Evolutionary conservation across 2,888 invertebrate species (phyloP), one percentile per base, ranked within the genome.

Genomic region (Shargacucullia verbasci): DNA sequence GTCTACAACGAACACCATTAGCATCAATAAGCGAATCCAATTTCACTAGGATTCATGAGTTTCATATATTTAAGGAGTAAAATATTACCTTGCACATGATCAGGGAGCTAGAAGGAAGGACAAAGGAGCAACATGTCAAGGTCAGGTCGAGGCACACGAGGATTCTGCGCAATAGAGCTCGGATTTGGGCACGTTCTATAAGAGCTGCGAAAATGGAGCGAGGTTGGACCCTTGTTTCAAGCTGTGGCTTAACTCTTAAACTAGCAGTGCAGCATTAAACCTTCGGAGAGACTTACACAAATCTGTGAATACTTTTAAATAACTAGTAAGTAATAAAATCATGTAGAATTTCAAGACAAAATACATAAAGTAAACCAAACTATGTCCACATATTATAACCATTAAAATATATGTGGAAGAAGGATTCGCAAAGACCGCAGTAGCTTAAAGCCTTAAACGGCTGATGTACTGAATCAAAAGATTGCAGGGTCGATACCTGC

Each of bases 121-220:
- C 88, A 88, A 88, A 90, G 88, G 86, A 89, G 85, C 83, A 83
- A 62, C 70, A 72, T 79, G 93, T 92, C 93, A 93, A 94, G 93
- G 93, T 79, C 88, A 85, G 91, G 93, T 80, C 92, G 81, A 20
- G 20, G 20, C 20, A 20, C 20, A 20, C 20, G 20, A 80, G 85
- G 92, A 92, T 90, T 92, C 92, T 92, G 92, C 93, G 93, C 93
- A 92, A 78, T 77, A 60, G 53, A 53, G 43, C 43, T 40, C 38
- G 31, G 57, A 49, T 59, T 72, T 59, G 71, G 66, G 70, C 69
- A 67, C 73, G 59, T 66, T 57, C 63, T 47, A 71, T 73, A 66
- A 76, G 70, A 77, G 73, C 67, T 70, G 73, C 60, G 64, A 37
- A 83, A 76, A 65, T 72, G 74, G 82, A 78, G 71, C 81, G 78